These are phyloP conservation scores for Pandemis cinnamomeana DNA, from an alignment of 2,888 invertebrate species.

Conservation along the genomic window DNA sequence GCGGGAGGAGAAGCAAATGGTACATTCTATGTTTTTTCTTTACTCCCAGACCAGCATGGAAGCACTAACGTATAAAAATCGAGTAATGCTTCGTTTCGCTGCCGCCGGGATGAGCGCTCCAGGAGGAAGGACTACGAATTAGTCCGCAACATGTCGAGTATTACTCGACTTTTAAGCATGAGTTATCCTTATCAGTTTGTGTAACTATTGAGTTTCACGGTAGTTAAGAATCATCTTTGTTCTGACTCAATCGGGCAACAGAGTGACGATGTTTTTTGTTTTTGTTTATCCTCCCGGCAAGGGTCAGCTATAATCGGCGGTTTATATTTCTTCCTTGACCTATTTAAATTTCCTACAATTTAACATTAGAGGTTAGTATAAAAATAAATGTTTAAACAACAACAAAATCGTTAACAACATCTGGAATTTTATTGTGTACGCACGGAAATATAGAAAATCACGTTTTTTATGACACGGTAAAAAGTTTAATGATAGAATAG, in stretches of 20 bases:
- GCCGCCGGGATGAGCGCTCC: too few relatives aligned
- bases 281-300: neutral
- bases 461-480: neutral
- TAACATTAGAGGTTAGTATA: constrained; percentile 7
- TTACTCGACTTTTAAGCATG: too few relatives aligned
- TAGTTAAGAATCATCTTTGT: too few relatives aligned
- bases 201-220: too few relatives aligned
- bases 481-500: neutral
- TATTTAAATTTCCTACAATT: constrained; percentile 1
- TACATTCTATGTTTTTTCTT: too few relatives aligned
- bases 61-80: too few relatives aligned
- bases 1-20: too few relatives aligned
- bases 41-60: too few relatives aligned
- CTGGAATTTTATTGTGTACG: constrained; percentile 5
- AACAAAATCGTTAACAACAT: constrained; percentile 26
- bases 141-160: too few relatives aligned
- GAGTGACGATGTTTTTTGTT: neutral
- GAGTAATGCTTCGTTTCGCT: too few relatives aligned
- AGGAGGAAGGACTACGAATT: too few relatives aligned
- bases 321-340: constrained; percentile 15
- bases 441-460: neutral
- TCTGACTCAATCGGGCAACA: neutral
- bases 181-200: too few relatives aligned
- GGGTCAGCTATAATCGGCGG: constrained; percentile 7
- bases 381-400: constrained; percentile 8